Evolutionary conservation across 1,140 invertebrate genomes (phyloP).

Genomic region (Notospermus geniculatus): DNA sequence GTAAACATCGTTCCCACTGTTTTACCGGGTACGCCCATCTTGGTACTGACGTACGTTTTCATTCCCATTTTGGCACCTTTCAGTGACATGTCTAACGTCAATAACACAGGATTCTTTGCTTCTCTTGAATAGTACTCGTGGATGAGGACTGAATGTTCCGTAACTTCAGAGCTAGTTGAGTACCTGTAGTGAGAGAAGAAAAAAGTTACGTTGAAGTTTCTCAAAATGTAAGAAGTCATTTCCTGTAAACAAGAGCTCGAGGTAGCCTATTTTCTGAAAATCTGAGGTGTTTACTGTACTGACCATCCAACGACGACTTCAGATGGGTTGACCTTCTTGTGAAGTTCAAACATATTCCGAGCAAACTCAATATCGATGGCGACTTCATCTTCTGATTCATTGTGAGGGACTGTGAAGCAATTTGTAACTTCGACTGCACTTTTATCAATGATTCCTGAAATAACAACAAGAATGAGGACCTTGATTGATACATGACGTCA

Average conservation of each 20-base stretch:
- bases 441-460: conserved; percentile 82
- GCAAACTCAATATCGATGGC: conserved; percentile 95
- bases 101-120: conserved; percentile 88
- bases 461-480: too few relatives aligned
- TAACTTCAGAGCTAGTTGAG: conserved; percentile 92
- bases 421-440: conserved; percentile 93
- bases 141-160: conserved; percentile 93
- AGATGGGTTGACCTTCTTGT: conserved; percentile 82
- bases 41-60: conserved; percentile 80
- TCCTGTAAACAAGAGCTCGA: too few relatives aligned
- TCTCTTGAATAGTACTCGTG: conserved; percentile 93
- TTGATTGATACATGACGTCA: too few relatives aligned
- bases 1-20: conserved; percentile 96
- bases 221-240: too few relatives aligned
- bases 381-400: conserved; percentile 90
- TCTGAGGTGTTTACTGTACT: too few relatives aligned
- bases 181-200: conserved; percentile 42
- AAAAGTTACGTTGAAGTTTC: too few relatives aligned
- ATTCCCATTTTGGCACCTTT: conserved; percentile 78
- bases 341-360: conserved; percentile 90
- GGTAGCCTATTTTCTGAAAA: too few relatives aligned
- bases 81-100: conserved; percentile 89
- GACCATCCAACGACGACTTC: conserved; percentile 97
- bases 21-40: conserved; percentile 81
- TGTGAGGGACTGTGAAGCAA: conserved; percentile 96